Percentiles rank a stretch among this genome's conserved stretches.
phyloP scores from a whole-genome alignment of 1,140 invertebrate genomes.

The Aethina tumida region DNA sequence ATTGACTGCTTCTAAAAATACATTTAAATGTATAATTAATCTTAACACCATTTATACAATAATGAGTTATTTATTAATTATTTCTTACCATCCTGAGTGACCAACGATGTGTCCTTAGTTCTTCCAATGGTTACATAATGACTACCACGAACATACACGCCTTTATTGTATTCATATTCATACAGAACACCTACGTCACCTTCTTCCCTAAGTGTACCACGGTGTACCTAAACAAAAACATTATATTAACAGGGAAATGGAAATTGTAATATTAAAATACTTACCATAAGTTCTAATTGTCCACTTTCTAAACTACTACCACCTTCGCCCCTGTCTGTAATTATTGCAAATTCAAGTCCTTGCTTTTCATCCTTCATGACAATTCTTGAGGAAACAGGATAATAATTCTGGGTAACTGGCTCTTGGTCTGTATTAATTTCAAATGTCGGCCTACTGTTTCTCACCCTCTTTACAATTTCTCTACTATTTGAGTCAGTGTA shows the following conservation, averaged over 20 bases:
- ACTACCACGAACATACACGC: constrained; percentile 61
- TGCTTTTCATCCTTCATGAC: constrained; percentile 28
- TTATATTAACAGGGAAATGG: too few relatives aligned
- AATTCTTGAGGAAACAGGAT: constrained; percentile 80
- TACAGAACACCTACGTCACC: constrained; percentile 84
- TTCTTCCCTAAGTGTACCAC: constrained; percentile 78
- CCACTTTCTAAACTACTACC: constrained; percentile 65
- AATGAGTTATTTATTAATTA: too few relatives aligned
- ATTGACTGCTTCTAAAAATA: too few relatives aligned
- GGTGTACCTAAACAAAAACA: too few relatives aligned
- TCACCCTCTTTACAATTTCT: constrained; percentile 49
- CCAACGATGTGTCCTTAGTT: too few relatives aligned
- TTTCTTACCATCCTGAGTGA: too few relatives aligned
- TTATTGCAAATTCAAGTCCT: constrained; percentile 46
- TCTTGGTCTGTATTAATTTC: constrained; percentile 54
- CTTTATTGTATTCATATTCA: constrained; percentile 55
- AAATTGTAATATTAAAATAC: too few relatives aligned
- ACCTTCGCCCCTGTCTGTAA: constrained; percentile 71
- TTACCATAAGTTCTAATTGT: constrained; percentile 69
- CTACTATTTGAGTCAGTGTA: constrained; percentile 65
- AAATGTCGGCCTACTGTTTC: constrained; percentile 66
- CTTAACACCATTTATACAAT: too few relatives aligned
- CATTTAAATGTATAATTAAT: too few relatives aligned
- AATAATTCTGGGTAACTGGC: constrained; percentile 77
- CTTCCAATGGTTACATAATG: constrained; percentile 43